These are phyloP conservation scores for Bryconaethiops microstoma DNA, from an alignment of 2,797 vertebrate species.

Conservation along the genomic window DNA sequence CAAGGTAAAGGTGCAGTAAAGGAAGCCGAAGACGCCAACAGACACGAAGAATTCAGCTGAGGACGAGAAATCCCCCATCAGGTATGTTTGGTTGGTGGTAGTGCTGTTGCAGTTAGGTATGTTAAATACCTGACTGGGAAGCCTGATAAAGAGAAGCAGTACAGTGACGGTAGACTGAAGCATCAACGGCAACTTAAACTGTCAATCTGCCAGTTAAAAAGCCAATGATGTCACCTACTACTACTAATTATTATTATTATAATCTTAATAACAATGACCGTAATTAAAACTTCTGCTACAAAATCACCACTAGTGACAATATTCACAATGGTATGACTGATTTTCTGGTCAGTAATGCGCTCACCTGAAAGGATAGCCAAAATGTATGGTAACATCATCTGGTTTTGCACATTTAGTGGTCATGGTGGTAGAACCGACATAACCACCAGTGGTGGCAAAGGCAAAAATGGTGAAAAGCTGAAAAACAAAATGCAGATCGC, in stretches of 20 bases:
- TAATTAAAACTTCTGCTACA: background rate
- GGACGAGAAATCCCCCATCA: slow-evolving; percentile 89
- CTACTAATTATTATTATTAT: too few relatives aligned
- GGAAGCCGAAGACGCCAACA: slow-evolving; percentile 90
- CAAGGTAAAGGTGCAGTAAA: slow-evolving; percentile 88
- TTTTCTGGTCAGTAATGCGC: background rate
- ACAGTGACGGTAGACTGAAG: too few relatives aligned
- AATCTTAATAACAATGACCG: too few relatives aligned
- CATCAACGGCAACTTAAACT: too few relatives aligned
- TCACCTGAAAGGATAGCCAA: slow-evolving; percentile 94
- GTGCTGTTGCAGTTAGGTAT: slow-evolving; percentile 56
- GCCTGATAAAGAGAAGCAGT: slow-evolving; percentile 67
- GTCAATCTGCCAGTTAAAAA: too few relatives aligned
- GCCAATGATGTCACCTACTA: too few relatives aligned
- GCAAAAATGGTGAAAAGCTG: slow-evolving; percentile 93
- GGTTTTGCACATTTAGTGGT: slow-evolving; percentile 61
- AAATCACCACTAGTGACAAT: background rate
- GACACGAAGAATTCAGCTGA: slow-evolving; percentile 92
- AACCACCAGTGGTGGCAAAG: slow-evolving; percentile 91
- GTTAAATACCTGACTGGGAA: slow-evolving; percentile 70
- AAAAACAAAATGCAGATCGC: slow-evolving; percentile 7
- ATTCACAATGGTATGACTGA: background rate
- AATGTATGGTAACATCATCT: slow-evolving; percentile 40
- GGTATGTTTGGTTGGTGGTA: slow-evolving; percentile 51
- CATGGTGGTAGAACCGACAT: slow-evolving; percentile 77